Evolutionary conservation across 1,140 invertebrate genomes (phyloP).

Genomic region (Cataglyphis hispanica): DNA sequence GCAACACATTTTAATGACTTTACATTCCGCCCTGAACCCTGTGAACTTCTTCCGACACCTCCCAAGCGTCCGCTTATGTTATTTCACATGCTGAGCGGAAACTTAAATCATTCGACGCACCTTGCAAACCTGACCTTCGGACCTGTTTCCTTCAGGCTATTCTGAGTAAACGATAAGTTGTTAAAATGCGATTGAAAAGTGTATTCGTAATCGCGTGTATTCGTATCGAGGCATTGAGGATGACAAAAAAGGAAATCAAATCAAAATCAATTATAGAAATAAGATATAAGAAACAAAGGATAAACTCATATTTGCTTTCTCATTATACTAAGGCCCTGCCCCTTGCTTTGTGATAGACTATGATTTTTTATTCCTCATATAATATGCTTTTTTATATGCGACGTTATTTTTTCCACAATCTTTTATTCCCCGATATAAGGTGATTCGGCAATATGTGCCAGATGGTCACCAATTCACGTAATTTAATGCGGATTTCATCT

Average conservation of each 20-base stretch:
- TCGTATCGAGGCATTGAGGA: not conserved
- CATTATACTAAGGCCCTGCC: conserved; percentile 3
- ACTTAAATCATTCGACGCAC: conserved; percentile 58
- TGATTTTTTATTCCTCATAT: not conserved
- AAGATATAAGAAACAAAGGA: not conserved
- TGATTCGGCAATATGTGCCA: not conserved
- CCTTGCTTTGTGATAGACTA: not conserved
- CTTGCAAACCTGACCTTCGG: not conserved
- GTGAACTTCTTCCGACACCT: conserved; percentile 28
- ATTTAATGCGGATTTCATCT: conserved; percentile 43
- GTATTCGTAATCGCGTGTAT: not conserved
- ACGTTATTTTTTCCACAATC: not conserved
- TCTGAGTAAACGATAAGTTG: not conserved
- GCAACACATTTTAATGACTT: conserved; percentile 31
- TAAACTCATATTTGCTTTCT: not conserved
- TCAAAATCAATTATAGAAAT: conserved; percentile 6
- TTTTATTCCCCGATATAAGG: not conserved
- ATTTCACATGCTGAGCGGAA: conserved; percentile 62
- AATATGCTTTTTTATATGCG: not conserved
- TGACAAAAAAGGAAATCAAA: not conserved
- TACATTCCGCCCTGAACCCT: not conserved
- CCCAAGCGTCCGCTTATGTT: conserved; percentile 33
- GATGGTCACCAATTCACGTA: conserved; percentile 38
- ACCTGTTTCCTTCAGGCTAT: conserved; percentile 11
- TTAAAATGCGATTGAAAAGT: not conserved